A percentile compares a stretch with the other conserved stretches of the same genome.
These are phyloP conservation scores for Andrena marginata DNA, from an alignment of 2,888 invertebrate genomes.

Conservation along the genomic window DNA sequence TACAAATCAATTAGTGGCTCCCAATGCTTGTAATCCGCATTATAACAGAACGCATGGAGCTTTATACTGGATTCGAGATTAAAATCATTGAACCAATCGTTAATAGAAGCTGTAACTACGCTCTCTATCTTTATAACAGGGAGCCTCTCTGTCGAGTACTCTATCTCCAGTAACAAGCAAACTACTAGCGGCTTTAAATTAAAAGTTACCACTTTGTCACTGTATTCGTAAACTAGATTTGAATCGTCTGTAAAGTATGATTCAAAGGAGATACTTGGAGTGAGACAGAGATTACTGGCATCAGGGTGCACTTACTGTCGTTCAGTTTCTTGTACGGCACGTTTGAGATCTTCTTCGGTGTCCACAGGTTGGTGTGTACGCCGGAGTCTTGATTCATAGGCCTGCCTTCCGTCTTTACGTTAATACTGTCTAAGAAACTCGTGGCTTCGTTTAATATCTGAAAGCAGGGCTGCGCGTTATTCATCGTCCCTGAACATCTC, in stretches of 20 bases:
- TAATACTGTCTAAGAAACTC: conserved; percentile 85
- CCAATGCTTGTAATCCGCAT: conserved; percentile 91
- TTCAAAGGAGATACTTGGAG: neutral
- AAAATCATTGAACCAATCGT: conserved; percentile 78
- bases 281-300: neutral
- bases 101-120: conserved; percentile 73
- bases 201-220: conserved; percentile 73
- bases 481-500: neutral
- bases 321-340: conserved; percentile 77
- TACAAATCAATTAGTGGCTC: conserved; percentile 94
- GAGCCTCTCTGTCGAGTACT: conserved; percentile 78
- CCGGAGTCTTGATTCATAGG: conserved; percentile 67
- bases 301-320: conserved; percentile 56
- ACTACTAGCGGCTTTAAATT: conserved; percentile 77
- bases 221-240: conserved; percentile 39
- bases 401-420: conserved; percentile 80
- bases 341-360: conserved; percentile 88
- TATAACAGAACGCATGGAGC: conserved; percentile 88
- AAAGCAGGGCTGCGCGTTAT: conserved; percentile 41
- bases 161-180: conserved; percentile 78
- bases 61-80: conserved; percentile 80
- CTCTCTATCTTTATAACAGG: conserved; percentile 78
- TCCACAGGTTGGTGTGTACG: conserved; percentile 89
- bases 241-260: conserved; percentile 57
- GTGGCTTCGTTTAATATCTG: conserved; percentile 87